A percentile compares a stretch with the other conserved stretches of the same genome.
phyloP scores from a whole-genome alignment of 2,797 vertebrate genomes.

The Epinephelus awoara region DNA sequence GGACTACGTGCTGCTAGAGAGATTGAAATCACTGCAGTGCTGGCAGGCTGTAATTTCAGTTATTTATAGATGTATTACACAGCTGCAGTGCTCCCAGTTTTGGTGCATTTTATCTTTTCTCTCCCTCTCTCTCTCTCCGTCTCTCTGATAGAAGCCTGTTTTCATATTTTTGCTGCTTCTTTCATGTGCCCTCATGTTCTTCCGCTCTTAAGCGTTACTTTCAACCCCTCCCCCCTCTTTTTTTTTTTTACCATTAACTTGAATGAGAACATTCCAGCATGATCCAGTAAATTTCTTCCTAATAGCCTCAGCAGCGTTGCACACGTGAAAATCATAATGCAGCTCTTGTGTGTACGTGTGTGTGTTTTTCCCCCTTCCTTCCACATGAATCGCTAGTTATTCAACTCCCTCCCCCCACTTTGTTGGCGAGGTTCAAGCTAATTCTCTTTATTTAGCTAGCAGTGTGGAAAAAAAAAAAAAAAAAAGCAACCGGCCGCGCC shows the following conservation, averaged over 20 bases:
- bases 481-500: slow-evolving; percentile 45
- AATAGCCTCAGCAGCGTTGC: slow-evolving; percentile 75
- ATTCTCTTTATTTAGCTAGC: slow-evolving; percentile 82
- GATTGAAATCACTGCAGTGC: slow-evolving; percentile 86
- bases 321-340: slow-evolving; percentile 83
- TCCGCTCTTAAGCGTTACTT: slow-evolving; percentile 72
- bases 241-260: slow-evolving; percentile 67
- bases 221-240: slow-evolving; percentile 65
- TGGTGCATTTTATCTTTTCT: slow-evolving; percentile 81
- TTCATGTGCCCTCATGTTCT: slow-evolving; percentile 68
- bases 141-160: slow-evolving; percentile 57
- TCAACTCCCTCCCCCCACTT: slow-evolving; percentile 84
- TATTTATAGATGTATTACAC: slow-evolving; percentile 90
- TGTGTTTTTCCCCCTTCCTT: slow-evolving; percentile 61
- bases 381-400: slow-evolving; percentile 80
- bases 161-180: slow-evolving; percentile 50
- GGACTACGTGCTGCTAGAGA: slow-evolving; percentile 74
- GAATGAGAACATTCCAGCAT: slow-evolving; percentile 84
- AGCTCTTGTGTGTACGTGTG: slow-evolving; percentile 59
- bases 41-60: slow-evolving; percentile 89
- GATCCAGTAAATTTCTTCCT: slow-evolving; percentile 78
- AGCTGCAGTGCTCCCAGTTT: slow-evolving; percentile 84
- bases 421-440: slow-evolving; percentile 78
- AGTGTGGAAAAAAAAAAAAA: slow-evolving; percentile 26
- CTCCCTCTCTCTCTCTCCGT: slow-evolving; percentile 15